Conservation (phyloP, 2,797 vertebrate species). For the Hafferia zeledoni region DNA sequence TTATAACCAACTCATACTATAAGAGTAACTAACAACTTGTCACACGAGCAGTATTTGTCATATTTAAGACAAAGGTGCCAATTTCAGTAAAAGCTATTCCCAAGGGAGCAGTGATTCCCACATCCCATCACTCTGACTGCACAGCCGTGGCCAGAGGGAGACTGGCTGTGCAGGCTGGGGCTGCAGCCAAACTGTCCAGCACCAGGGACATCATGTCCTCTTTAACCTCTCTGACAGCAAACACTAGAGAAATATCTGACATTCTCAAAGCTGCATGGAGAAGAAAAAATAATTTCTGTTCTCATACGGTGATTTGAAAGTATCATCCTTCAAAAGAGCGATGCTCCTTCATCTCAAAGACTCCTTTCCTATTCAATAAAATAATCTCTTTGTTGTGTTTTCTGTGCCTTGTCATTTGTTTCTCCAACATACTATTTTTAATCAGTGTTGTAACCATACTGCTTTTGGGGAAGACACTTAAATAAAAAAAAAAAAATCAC, state of each 20-base stretch:
- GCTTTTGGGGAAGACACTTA: background rate
- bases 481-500: background rate
- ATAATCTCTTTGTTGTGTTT: background rate
- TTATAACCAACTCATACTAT: background rate
- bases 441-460: background rate
- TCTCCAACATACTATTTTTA: background rate
- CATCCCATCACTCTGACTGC: background rate
- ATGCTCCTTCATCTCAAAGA: background rate
- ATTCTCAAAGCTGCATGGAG: background rate
- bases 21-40: background rate
- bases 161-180: background rate
- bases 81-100: background rate
- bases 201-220: accelerated
- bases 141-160: background rate
- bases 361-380: background rate
- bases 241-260: background rate
- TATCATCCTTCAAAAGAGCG: background rate
- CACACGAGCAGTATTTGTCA: background rate
- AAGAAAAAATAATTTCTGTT: background rate
- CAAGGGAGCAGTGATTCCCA: background rate
- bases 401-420: background rate
- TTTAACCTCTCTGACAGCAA: background rate
- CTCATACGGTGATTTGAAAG: background rate
- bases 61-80: background rate
- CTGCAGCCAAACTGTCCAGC: background rate